Percentiles rank a stretch among this genome's conserved stretches.
These are phyloP conservation scores for Crioceris asparagi DNA, from an alignment of 2,888 invertebrate species.

Conservation along the genomic window DNA sequence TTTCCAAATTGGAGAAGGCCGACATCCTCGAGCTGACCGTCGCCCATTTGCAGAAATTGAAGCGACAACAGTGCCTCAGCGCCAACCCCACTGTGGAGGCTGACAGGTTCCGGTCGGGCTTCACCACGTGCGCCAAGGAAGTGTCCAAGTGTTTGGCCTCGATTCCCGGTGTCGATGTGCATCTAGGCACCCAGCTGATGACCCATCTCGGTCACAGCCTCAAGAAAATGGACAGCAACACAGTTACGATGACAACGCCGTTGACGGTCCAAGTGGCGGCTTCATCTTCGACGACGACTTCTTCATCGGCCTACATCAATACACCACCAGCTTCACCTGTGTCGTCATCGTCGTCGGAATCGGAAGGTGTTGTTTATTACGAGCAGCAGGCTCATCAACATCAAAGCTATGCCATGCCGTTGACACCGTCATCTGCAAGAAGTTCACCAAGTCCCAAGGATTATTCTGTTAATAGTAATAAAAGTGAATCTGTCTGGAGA, in stretches of 20 bases:
- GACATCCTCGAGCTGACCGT: slow-evolving; percentile 81
- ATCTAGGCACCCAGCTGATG: slow-evolving; percentile 77
- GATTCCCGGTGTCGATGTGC: slow-evolving; percentile 74
- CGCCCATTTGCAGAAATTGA: slow-evolving; percentile 71
- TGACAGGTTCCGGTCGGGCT: slow-evolving; percentile 76
- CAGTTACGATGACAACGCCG: too few relatives aligned
- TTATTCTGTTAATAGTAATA: slow-evolving; percentile 7
- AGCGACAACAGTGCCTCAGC: slow-evolving; percentile 64
- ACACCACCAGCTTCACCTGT: slow-evolving; percentile 44
- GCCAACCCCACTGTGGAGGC: slow-evolving; percentile 60
- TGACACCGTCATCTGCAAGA: slow-evolving; percentile 45
- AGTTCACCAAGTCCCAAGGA: slow-evolving; percentile 38
- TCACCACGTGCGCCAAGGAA: slow-evolving; percentile 80
- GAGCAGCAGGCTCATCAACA: too few relatives aligned
- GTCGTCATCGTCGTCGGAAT: too few relatives aligned
- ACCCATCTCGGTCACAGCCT: slow-evolving; percentile 75
- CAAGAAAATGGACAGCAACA: slow-evolving; percentile 63
- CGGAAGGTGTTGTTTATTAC: too few relatives aligned
- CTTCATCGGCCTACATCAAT: too few relatives aligned
- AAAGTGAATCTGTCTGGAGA: slow-evolving; percentile 45
- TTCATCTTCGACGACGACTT: too few relatives aligned
- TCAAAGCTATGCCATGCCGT: slow-evolving; percentile 43
- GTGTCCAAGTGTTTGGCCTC: slow-evolving; percentile 76
- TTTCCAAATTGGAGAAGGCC: slow-evolving; percentile 77
- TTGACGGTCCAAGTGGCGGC: slow-evolving; percentile 45